Percentiles rank a stretch among this genome's conserved stretches.
phyloP scores from a whole-genome alignment of 1,140 invertebrate species.

The Protaetia brevitarsis region DNA sequence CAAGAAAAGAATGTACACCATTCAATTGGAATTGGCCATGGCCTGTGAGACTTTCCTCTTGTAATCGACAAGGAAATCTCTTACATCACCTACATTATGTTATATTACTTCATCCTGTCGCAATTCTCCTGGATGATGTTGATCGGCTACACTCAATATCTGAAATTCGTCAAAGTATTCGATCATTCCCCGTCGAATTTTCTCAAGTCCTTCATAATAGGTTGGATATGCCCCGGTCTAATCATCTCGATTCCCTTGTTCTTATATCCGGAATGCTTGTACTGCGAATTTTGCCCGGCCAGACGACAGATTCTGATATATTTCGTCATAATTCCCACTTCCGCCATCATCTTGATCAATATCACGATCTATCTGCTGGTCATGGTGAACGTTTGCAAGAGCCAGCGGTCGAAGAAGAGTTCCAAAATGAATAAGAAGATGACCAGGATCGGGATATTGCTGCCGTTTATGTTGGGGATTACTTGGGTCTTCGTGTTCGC shows the following conservation, averaged over 20 bases:
- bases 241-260: constrained; percentile 37
- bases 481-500: constrained; percentile 62
- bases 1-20: constrained; percentile 57
- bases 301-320: constrained; percentile 53
- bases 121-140: constrained; percentile 66
- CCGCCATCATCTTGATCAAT: constrained; percentile 54
- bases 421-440: constrained; percentile 54
- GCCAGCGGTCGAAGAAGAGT: constrained; percentile 48
- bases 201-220: constrained; percentile 41
- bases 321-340: constrained; percentile 55
- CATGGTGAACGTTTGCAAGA: constrained; percentile 53
- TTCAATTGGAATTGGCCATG: constrained; percentile 57
- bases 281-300: constrained; percentile 53
- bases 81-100: constrained; percentile 52
- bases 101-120: constrained; percentile 60
- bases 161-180: constrained; percentile 58
- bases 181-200: constrained; percentile 46
- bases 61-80: too few relatives aligned
- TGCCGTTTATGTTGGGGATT: constrained; percentile 61
- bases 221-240: constrained; percentile 40
- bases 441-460: constrained; percentile 54
- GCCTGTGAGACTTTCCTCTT: constrained; percentile 57
- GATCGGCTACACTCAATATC: constrained; percentile 59
- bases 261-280: constrained; percentile 51
- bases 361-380: constrained; percentile 55